Base-by-base conservation (phyloP, 2,113 vertebrate species). In the Gila orcuttii region DNA sequence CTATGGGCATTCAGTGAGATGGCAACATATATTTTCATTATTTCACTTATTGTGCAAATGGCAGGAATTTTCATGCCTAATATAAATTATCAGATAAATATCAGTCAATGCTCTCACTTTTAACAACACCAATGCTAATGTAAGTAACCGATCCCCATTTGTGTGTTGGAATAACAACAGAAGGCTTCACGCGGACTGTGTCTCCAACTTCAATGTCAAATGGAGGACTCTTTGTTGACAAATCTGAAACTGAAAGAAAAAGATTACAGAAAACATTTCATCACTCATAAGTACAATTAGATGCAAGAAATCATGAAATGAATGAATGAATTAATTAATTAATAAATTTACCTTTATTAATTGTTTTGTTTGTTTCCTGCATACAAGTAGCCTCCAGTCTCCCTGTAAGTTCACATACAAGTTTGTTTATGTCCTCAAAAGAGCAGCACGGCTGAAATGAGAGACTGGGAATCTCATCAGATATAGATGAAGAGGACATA, bases 91-190 rank as follows among this genome's bases (percentile, higher is more conserved):
- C 19, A 42, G 2, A 42, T 71, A 21, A 42, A 71, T 55, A 77
- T 31, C 13, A 33, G 6, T 47, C 71, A 17, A 12, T 47, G 6
- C 1, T 77, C 47, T n/a, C 79, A 84, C 82, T 60, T 74, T 42
- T 84, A 25, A 87, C 76, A 9, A 80, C 57, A 25, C 86, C 86
- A 15, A 87, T 50, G 17, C 82, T 84, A 13, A 1, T 62, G 25
- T 66, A 23, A 73, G 82, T 75, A 36, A 87, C 76, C 3, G 55
- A 64, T 68, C 82, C 86, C 86, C 82, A 84, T 82, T 87, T 87
- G 28, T 28, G 73, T 66, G 10, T 84, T 31, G 86, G 86, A 25
- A 68, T 66, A 9, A 31, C 36, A 47, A 88, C 87, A 62, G 84
- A 73, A 1, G 84, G 21, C 50, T 88, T 88, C 60, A 83, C 84